Evolutionary conservation across 2,113 vertebrate species (phyloP).

Genomic region (Myrmophylax atrothorax): DNA sequence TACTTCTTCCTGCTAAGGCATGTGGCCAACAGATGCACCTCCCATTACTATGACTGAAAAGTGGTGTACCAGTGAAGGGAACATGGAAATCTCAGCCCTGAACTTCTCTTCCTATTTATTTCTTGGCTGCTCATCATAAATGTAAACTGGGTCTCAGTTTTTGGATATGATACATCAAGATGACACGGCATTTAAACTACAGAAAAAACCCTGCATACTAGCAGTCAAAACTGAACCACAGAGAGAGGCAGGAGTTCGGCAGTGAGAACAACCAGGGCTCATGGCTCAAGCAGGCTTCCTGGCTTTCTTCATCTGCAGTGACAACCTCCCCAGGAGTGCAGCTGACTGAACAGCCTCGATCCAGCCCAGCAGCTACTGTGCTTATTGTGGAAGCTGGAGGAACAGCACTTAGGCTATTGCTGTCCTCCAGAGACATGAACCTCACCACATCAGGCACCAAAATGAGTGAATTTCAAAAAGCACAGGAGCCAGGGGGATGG

Average conservation of each 20-base stretch:
- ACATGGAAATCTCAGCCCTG: neutral
- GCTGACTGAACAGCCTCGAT: rapidly evolving
- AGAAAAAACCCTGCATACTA: neutral
- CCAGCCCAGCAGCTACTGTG: neutral
- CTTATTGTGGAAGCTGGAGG: neutral
- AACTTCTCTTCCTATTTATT: neutral
- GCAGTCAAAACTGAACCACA: neutral
- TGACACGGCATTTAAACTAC: neutral
- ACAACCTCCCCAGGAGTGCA: neutral
- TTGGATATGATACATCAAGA: neutral
- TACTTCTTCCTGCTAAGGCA: neutral
- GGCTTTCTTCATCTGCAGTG: neutral
- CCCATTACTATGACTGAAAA: neutral
- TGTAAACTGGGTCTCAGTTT: neutral
- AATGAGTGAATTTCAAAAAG: neutral
- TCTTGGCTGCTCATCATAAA: neutral
- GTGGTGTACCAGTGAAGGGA: neutral
- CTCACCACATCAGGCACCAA: neutral
- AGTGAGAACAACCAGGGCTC: neutral
- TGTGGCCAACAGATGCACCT: neutral
- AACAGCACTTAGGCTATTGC: neutral
- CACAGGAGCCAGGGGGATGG: neutral
- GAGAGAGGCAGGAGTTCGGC: neutral
- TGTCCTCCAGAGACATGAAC: neutral
- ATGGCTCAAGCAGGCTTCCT: neutral